phyloP scores from a whole-genome alignment of 2,888 invertebrate species.

The Seladonia tumulorum region DNA sequence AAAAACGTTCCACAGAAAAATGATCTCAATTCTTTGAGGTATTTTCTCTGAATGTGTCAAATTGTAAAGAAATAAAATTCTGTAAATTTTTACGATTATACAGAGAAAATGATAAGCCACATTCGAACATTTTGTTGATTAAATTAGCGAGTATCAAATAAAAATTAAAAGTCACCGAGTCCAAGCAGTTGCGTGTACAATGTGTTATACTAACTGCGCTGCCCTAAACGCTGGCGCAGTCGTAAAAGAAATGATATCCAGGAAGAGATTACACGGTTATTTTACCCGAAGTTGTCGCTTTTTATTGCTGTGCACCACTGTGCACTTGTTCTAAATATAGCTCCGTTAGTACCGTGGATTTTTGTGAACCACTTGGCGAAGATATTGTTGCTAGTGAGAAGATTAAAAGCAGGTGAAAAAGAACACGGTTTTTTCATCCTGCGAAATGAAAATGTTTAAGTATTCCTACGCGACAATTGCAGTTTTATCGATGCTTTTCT shows the following conservation, averaged over 20 bases:
- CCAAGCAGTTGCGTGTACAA: not conserved
- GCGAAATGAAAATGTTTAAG: not conserved
- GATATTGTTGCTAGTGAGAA: not conserved
- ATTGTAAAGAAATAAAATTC: not conserved
- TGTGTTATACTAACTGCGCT: not conserved
- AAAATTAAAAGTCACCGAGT: conserved; percentile 1
- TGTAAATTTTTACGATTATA: not conserved
- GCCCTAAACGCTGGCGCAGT: not conserved
- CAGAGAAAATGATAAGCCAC: not conserved
- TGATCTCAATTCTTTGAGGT: not conserved
- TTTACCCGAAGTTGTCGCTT: conserved; percentile 1
- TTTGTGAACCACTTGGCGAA: not conserved
- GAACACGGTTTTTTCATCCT: not conserved
- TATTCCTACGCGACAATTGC: not conserved
- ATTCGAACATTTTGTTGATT: not conserved
- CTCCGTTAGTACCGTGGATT: not conserved
- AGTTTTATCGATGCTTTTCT: no score
- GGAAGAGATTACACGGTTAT: conserved; percentile 5
- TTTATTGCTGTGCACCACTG: not conserved
- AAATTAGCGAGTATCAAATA: not conserved
- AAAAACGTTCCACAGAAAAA: not conserved
- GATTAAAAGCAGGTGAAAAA: not conserved
- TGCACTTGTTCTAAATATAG: not conserved
- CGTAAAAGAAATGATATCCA: conserved; percentile 10
- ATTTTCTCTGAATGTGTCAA: not conserved